Conservation (phyloP, 2,888 invertebrate species). For the Rhopalosiphum nymphaeae region DNA sequence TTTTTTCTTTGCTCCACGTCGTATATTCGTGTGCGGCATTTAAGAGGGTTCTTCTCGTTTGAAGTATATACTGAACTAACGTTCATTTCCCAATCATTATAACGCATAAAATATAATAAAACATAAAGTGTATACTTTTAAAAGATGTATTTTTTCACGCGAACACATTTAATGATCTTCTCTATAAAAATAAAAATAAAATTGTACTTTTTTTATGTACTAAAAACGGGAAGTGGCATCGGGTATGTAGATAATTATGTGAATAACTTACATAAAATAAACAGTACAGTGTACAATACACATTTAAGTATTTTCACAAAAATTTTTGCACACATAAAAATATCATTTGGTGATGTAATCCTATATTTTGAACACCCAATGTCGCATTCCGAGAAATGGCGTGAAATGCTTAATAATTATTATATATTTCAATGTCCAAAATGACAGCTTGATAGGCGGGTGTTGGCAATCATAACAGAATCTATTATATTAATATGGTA, state of each 20-base stretch:
- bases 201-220: neutral
- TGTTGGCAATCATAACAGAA: neutral
- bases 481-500: neutral
- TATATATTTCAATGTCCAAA: neutral
- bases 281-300: neutral
- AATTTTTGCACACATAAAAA: neutral
- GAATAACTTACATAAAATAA: neutral
- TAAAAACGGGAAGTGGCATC: neutral
- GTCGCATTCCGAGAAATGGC: neutral
- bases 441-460: neutral
- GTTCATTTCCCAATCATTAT: slow-evolving; percentile 27
- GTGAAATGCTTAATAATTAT: neutral
- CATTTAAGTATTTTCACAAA: neutral
- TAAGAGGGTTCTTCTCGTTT: slow-evolving; percentile 1
- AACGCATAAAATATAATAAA: neutral
- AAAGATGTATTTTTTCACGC: slow-evolving; percentile 33
- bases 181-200: neutral
- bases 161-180: slow-evolving; percentile 28
- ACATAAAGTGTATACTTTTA: slow-evolving; percentile 13
- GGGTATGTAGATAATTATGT: neutral
- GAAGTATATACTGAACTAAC: neutral
- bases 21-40: neutral
- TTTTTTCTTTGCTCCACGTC: neutral
- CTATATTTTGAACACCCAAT: neutral
- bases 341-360: neutral